These are phyloP conservation scores for Heliconius himera DNA, from an alignment of 1,140 invertebrate genomes.

Conservation along the genomic window DNA sequence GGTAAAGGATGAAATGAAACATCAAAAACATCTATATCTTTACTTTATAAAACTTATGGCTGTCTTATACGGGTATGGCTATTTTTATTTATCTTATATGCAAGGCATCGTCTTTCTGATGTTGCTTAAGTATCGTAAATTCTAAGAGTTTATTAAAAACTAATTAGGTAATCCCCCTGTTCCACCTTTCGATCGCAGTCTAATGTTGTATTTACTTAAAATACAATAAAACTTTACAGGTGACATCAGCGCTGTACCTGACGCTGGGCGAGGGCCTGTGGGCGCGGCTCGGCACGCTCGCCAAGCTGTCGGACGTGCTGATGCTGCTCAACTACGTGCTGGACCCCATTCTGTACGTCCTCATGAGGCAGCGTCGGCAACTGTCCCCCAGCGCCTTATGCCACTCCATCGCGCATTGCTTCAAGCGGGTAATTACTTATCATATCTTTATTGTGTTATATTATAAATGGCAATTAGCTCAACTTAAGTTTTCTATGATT, in stretches of 20 bases:
- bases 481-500: no score
- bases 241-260: conserved; percentile 66
- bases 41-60: no score
- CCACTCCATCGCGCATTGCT: conserved; percentile 61
- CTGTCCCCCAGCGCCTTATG: conserved; percentile 50
- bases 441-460: background rate
- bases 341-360: conserved; percentile 91
- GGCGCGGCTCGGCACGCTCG: conserved; percentile 69
- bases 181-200: background rate
- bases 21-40: no score
- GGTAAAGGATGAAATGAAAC: no score
- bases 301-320: conserved; percentile 86
- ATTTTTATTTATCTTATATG: no score
- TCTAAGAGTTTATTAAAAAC: no score
- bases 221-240: conserved; percentile 42
- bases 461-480: no score
- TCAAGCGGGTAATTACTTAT: conserved; percentile 56
- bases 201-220: background rate
- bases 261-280: conserved; percentile 45
- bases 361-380: conserved; percentile 82
- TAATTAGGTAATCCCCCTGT: no score
- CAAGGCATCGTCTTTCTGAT: background rate
- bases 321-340: conserved; percentile 91
- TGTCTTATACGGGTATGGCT: no score
- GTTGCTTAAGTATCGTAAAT: no score